phyloP scores from a whole-genome alignment of 1,140 invertebrate species.

The Drosophila persimilis region DNA sequence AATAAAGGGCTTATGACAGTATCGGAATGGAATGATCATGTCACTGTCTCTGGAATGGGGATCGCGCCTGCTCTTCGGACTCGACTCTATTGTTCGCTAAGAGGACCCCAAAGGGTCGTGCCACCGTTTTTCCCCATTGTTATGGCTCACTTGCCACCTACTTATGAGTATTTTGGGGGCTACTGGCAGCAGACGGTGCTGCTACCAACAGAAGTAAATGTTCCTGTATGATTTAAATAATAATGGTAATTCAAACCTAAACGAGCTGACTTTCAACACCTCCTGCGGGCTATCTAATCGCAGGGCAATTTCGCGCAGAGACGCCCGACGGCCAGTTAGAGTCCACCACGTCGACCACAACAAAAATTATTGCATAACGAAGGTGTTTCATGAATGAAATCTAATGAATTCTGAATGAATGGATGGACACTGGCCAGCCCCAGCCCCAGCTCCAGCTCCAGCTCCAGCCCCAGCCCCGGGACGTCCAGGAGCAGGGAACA shows the following conservation, averaged over 20 bases:
- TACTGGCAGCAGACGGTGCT: not conserved
- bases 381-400: conserved; percentile 82
- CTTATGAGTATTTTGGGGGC: not conserved
- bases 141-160: no score
- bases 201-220: conserved; percentile 32
- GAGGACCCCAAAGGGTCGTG: no score
- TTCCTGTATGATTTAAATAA: conserved; percentile 67
- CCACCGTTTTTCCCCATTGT: no score
- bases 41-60: no score
- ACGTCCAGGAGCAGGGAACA: conserved; percentile 10
- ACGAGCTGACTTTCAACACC: conserved; percentile 77
- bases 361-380: conserved; percentile 73
- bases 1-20: no score
- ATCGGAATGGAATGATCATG: no score
- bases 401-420: conserved; percentile 82
- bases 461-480: conserved; percentile 1
- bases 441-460: no score
- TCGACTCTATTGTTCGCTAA: no score
- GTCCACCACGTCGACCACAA: not conserved
- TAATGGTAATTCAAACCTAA: conserved; percentile 77
- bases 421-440: conserved; percentile 21
- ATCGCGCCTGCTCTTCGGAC: no score
- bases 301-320: conserved; percentile 63
- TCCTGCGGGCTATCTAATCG: conserved; percentile 77
- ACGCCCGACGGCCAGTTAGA: conserved; percentile 5